Evolutionary conservation across 2,888 invertebrate genomes (phyloP).

Genomic region (Sthenelais limicola): DNA sequence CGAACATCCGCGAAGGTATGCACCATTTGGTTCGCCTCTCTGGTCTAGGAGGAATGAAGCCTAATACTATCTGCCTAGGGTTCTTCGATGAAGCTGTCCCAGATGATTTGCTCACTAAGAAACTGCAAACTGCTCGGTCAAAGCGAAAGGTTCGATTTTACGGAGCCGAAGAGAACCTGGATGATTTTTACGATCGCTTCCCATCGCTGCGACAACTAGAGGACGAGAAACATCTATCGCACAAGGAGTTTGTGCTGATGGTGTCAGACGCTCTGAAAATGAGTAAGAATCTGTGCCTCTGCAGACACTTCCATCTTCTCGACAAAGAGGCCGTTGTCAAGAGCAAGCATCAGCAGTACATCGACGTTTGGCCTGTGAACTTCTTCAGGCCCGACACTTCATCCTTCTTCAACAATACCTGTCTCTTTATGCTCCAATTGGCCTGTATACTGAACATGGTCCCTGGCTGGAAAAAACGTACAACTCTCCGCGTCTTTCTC

Average conservation of each 20-base stretch:
- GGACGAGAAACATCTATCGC: constrained; percentile 55
- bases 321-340: constrained; percentile 84
- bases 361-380: constrained; percentile 99
- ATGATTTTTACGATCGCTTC: constrained; percentile 38
- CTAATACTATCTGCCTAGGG: constrained; percentile 93
- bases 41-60: constrained; percentile 99
- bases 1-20: constrained; percentile 88
- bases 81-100: constrained; percentile 86
- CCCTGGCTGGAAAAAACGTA: constrained; percentile 78
- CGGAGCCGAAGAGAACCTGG: background rate
- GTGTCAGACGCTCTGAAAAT: constrained; percentile 90
- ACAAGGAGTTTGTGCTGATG: constrained; percentile 85
- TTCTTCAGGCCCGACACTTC: constrained; percentile 85
- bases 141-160: constrained; percentile 28
- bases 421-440: constrained; percentile 94
- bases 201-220: constrained; percentile 53
- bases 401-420: constrained; percentile 90
- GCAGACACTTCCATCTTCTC: constrained; percentile 89
- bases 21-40: constrained; percentile 92
- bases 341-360: constrained; percentile 77
- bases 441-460: constrained; percentile 95
- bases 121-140: background rate
- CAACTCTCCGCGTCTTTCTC: constrained; percentile 87
- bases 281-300: constrained; percentile 94
- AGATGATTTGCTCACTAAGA: constrained; percentile 74